A percentile compares a stretch with the other conserved stretches of the same genome.
Conservation (phyloP, 2,797 vertebrate genomes). For the Arnoldichthys spilopterus region DNA sequence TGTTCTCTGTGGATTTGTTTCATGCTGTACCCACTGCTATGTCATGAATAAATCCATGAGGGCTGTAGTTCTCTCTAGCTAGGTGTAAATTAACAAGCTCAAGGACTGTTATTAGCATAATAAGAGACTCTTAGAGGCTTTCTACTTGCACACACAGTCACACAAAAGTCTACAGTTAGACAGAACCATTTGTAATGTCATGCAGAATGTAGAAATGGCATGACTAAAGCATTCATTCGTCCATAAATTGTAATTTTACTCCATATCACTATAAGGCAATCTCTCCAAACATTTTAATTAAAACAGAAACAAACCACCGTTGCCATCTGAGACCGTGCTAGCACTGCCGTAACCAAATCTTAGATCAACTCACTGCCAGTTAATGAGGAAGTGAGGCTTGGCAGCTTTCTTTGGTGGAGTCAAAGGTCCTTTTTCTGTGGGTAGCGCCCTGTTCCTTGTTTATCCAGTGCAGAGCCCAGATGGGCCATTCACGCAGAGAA, state of each 20-base stretch:
- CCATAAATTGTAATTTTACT: neutral
- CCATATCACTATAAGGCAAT: constrained; percentile 4
- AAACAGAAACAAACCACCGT: constrained; percentile 18
- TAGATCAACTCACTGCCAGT: constrained; percentile 16
- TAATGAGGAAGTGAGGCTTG: constrained; percentile 29
- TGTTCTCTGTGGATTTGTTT: too few species aligned
- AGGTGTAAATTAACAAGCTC: too few species aligned
- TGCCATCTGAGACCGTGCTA: constrained; percentile 15
- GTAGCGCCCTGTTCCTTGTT: constrained; percentile 8
- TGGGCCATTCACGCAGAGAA: constrained; percentile 20
- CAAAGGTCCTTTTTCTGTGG: constrained; percentile 10
- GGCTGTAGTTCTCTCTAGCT: too few species aligned
- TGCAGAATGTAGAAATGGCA: neutral
- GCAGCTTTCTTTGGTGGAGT: neutral
- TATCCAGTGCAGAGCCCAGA: constrained; percentile 16
- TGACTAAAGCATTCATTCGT: neutral
- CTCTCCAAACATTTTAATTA: constrained; percentile 29
- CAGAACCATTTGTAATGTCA: too few species aligned
- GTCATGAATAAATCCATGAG: too few species aligned
- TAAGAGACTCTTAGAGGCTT: too few species aligned
- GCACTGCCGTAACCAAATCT: neutral
- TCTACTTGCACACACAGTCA: too few species aligned
- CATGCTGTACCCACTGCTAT: too few species aligned
- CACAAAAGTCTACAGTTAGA: too few species aligned
- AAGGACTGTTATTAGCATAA: too few species aligned